Conservation (phyloP, 2,888 invertebrate species). For the Prionchulus punctatus region DNA sequence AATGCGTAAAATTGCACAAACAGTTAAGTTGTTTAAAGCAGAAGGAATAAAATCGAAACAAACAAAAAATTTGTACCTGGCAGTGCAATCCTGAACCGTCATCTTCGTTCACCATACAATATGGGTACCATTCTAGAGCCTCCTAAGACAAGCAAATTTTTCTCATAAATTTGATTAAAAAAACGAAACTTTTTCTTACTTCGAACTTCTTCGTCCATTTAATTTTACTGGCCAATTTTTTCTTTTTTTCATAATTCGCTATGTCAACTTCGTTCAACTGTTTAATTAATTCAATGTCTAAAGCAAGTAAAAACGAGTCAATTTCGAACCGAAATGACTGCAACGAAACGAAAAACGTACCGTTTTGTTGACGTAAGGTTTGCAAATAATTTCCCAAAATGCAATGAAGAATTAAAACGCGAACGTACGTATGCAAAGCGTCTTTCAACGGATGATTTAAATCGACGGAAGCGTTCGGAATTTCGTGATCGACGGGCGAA, state of each 20-base stretch:
- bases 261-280: conserved; percentile 11
- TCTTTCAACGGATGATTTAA: conserved; percentile 10
- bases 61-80: conserved; percentile 10
- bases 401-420: conserved; percentile 10
- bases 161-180: background rate
- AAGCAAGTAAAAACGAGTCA: too few relatives aligned
- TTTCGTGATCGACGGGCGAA: background rate
- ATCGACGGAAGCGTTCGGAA: background rate
- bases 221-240: background rate
- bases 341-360: background rate
- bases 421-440: conserved; percentile 9
- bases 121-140: conserved; percentile 7
- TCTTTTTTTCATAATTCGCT: conserved; percentile 6
- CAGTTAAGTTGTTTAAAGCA: too few relatives aligned
- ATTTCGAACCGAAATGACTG: too few relatives aligned
- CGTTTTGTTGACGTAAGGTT: background rate
- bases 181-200: background rate
- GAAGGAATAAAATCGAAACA: too few relatives aligned
- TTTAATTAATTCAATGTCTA: conserved; percentile 6
- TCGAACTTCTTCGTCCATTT: conserved; percentile 1
- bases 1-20: too few relatives aligned
- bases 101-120: conserved; percentile 3
- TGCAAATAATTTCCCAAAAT: conserved; percentile 8
- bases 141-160: background rate
- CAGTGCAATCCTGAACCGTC: conserved; percentile 6